Conservation (phyloP, 2,797 vertebrate species). For the Melanotaenia parkinsoni region DNA sequence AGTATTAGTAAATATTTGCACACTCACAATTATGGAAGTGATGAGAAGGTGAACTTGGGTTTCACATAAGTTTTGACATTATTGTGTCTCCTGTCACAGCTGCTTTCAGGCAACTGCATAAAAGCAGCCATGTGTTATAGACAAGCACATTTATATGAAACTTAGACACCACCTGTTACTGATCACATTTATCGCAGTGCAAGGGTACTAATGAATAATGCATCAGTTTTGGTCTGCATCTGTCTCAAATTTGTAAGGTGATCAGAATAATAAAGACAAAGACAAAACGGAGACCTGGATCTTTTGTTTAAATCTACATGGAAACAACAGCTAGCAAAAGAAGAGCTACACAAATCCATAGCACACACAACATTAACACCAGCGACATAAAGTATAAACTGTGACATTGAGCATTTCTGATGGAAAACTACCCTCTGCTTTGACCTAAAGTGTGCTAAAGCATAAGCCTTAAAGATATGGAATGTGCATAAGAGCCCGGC, state of each 20-base stretch:
- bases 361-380: too few relatives aligned
- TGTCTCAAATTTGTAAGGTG: constrained; percentile 47
- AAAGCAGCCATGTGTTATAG: neutral
- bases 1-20: neutral
- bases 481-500: too few relatives aligned
- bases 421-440: too few relatives aligned
- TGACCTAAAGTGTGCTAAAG: too few relatives aligned
- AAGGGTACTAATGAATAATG: constrained; percentile 45
- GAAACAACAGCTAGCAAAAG: neutral
- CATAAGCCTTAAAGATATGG: too few relatives aligned
- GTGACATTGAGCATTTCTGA: too few relatives aligned
- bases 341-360: neutral
- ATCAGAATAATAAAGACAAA: constrained; percentile 25
- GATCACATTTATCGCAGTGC: neutral
- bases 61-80: neutral
- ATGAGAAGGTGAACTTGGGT: neutral
- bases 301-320: neutral
- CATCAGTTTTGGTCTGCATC: constrained; percentile 26
- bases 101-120: neutral
- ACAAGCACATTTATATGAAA: neutral
- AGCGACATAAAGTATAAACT: neutral
- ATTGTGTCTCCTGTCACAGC: neutral
- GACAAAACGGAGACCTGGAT: constrained; percentile 8
- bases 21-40: neutral
- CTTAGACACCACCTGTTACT: constrained; percentile 17